Evolutionary conservation across 2,113 vertebrate genomes (phyloP).

Genomic region (Hoplias malabaricus): DNA sequence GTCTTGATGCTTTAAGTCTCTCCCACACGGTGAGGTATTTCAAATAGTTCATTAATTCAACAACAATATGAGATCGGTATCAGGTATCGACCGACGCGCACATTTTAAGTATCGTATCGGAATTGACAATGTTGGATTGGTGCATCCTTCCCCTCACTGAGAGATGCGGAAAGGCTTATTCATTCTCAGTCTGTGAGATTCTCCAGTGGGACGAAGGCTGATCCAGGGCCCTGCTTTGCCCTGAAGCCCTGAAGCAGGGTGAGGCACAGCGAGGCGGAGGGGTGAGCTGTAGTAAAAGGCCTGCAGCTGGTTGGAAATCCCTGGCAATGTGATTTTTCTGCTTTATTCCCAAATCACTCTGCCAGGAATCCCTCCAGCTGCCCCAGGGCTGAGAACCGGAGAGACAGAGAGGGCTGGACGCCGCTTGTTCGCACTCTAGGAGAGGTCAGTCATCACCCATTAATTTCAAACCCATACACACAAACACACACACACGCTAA

Average conservation of each 20-base stretch:
- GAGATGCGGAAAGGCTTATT: too few species aligned
- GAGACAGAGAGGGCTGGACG: constrained; percentile 7
- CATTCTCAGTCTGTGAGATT: neutral
- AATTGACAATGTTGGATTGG: too few species aligned
- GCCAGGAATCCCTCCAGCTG: constrained; percentile 85
- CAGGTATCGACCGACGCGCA: too few species aligned
- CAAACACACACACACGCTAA: constrained; percentile 42
- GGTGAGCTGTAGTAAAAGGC: constrained; percentile 40
- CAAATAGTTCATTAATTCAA: too few species aligned
- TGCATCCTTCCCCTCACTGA: too few species aligned
- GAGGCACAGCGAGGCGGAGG: neutral
- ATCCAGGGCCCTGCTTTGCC: neutral
- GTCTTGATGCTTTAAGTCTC: too few species aligned
- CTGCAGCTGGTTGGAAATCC: constrained; percentile 83
- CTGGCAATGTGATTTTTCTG: constrained; percentile 88
- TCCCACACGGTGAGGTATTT: too few species aligned
- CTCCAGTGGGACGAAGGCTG: neutral
- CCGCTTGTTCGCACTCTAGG: constrained; percentile 48
- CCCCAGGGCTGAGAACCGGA: constrained; percentile 56
- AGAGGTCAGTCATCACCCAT: constrained; percentile 59
- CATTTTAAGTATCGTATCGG: too few species aligned
- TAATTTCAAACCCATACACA: constrained; percentile 47
- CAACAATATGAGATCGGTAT: too few species aligned
- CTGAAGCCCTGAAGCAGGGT: constrained; percentile 1
- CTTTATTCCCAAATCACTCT: constrained; percentile 84